Evolutionary conservation across 2,888 invertebrate species (phyloP).

Genomic region (Erebia epiphron): DNA sequence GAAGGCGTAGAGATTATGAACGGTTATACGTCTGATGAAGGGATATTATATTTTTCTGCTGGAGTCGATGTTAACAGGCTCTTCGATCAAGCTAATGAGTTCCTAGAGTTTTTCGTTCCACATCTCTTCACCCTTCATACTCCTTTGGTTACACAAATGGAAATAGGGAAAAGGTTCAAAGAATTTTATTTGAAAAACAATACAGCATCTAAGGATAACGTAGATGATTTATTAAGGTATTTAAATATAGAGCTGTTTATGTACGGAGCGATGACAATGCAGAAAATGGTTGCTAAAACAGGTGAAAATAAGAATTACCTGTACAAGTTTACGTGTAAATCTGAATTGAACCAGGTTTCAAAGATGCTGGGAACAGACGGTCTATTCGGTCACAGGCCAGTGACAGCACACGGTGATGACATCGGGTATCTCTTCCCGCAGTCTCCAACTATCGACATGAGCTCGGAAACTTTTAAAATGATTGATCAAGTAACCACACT

Average conservation of each 20-base stretch:
- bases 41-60: conserved; percentile 58
- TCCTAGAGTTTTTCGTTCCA: conserved; percentile 46
- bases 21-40: conserved; percentile 87
- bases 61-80: conserved; percentile 25
- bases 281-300: conserved; percentile 44
- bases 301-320: conserved; percentile 48
- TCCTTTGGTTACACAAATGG: conserved; percentile 43
- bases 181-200: conserved; percentile 45
- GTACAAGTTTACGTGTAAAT: conserved; percentile 53
- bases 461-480: conserved; percentile 52
- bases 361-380: neutral
- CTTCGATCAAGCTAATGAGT: conserved; percentile 41
- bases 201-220: conserved; percentile 40
- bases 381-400: conserved; percentile 11
- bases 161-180: conserved; percentile 47
- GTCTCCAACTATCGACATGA: conserved; percentile 51
- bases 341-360: conserved; percentile 47
- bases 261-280: conserved; percentile 44
- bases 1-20: conserved; percentile 84
- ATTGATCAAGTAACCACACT: conserved; percentile 54
- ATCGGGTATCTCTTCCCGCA: conserved; percentile 58
- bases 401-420: conserved; percentile 61
- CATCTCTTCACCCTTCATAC: conserved; percentile 37
- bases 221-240: conserved; percentile 43
- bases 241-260: conserved; percentile 43